A percentile compares a stretch with the other conserved stretches of the same genome.
Conservation (phyloP, 2,888 invertebrate genomes). For the Callyntrura sp. region DNA sequence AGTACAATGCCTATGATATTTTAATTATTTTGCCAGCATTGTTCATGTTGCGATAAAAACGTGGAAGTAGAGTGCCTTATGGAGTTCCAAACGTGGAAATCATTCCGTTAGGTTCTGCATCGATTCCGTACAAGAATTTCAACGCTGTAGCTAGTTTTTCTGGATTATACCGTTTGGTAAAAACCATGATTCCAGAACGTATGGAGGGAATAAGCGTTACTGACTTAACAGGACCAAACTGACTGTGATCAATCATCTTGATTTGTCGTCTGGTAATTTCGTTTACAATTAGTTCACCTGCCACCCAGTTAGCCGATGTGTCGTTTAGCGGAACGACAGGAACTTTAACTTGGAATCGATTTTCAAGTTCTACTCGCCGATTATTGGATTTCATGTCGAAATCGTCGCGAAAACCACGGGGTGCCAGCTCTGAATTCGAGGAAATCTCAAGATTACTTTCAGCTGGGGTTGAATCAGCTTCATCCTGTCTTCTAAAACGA, state of each 20-base stretch:
- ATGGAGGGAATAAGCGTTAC: slow-evolving; percentile 77
- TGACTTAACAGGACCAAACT: slow-evolving; percentile 75
- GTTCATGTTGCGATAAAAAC: too few species aligned
- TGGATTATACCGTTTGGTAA: slow-evolving; percentile 77
- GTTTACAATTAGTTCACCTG: slow-evolving; percentile 77
- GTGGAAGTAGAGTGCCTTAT: too few species aligned
- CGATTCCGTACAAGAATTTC: slow-evolving; percentile 77
- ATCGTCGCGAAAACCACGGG: slow-evolving; percentile 66
- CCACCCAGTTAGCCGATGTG: slow-evolving; percentile 75
- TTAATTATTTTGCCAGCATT: too few species aligned
- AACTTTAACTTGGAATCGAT: slow-evolving; percentile 33
- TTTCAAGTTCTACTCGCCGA: slow-evolving; percentile 49
- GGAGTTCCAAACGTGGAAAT: too few species aligned
- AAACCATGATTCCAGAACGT: slow-evolving; percentile 74
- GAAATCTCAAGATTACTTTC: not conserved
- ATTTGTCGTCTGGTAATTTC: slow-evolving; percentile 76
- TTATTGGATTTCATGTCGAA: slow-evolving; percentile 55
- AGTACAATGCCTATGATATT: too few species aligned
- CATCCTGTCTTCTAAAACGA: slow-evolving; percentile 41
- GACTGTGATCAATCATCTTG: slow-evolving; percentile 74
- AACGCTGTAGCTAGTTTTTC: slow-evolving; percentile 70
- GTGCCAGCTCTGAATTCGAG: slow-evolving; percentile 45
- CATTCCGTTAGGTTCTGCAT: slow-evolving; percentile 79
- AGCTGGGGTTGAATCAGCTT: not conserved
- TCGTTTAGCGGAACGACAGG: slow-evolving; percentile 72